Conservation (phyloP, 2,888 invertebrate species). For the Tenthredo scrophulariae region DNA sequence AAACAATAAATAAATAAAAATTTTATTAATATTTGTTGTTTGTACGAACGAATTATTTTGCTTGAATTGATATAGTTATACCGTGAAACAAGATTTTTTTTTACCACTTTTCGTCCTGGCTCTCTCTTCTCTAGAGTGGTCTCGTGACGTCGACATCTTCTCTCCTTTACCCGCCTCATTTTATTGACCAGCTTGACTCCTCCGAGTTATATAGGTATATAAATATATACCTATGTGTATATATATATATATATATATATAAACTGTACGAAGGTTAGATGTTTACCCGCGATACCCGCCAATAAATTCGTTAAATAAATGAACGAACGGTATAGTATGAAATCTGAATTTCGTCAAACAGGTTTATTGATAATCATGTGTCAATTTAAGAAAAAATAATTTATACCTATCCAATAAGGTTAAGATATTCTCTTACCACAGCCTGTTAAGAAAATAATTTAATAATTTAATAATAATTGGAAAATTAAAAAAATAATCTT, state of each 20-base stretch:
- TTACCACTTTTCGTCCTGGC: not conserved
- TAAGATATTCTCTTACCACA: not conserved
- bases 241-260: not conserved
- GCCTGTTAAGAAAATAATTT: not conserved
- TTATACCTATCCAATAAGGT: too few species aligned
- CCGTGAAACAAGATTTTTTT: not conserved
- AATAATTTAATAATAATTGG: too few species aligned
- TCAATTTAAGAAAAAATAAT: too few species aligned
- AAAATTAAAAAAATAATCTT: too few species aligned
- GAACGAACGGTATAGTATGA: not conserved
- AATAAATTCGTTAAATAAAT: not conserved
- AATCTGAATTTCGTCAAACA: not conserved
- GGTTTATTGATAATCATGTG: too few species aligned
- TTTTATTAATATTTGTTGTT: not conserved
- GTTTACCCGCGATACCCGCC: not conserved
- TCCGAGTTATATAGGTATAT: not conserved
- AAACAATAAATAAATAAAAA: too few species aligned
- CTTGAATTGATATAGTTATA: not conserved
- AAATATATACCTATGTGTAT: not conserved
- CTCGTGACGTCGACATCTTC: slow-evolving; percentile 24
- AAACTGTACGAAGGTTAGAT: not conserved
- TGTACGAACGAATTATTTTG: not conserved
- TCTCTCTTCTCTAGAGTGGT: not conserved
- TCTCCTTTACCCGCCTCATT: slow-evolving; percentile 11
- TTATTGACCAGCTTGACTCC: slow-evolving; percentile 37